Evolutionary conservation across 1,140 invertebrate species (phyloP).

Genomic region (Heliconius hewitsoni): DNA sequence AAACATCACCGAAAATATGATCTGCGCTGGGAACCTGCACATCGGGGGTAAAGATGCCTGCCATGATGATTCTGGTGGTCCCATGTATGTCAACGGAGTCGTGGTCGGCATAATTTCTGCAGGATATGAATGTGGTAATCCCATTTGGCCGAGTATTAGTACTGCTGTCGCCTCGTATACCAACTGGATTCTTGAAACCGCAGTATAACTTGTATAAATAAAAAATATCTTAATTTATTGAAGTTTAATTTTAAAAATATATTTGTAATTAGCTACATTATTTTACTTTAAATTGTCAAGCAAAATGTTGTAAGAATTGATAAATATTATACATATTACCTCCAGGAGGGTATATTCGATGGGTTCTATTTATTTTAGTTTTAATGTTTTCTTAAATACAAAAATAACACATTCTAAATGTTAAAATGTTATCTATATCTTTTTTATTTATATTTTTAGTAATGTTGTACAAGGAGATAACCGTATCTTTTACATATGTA

Average conservation of each 20-base stretch:
- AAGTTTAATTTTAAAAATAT: too few species aligned
- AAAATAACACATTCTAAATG: neutral
- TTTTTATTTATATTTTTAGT: neutral
- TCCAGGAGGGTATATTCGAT: too few species aligned
- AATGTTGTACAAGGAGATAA: neutral
- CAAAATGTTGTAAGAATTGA: too few species aligned
- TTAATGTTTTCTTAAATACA: too few species aligned
- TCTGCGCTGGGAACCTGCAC: slow-evolving; percentile 52
- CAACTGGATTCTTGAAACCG: slow-evolving; percentile 67
- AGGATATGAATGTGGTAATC: slow-evolving; percentile 78
- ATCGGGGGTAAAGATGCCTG: slow-evolving; percentile 81
- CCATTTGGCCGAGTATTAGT: slow-evolving; percentile 82
- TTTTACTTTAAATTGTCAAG: too few species aligned
- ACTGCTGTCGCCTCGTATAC: slow-evolving; percentile 73
- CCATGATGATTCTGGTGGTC: slow-evolving; percentile 87
- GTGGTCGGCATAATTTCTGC: slow-evolving; percentile 81
- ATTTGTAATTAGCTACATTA: too few species aligned
- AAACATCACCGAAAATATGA: slow-evolving; percentile 56
- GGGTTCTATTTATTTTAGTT: too few species aligned
- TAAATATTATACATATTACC: too few species aligned
- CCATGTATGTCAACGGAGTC: slow-evolving; percentile 68
- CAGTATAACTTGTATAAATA: too few species aligned
- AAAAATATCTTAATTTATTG: too few species aligned
- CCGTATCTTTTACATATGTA: neutral
- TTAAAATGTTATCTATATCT: neutral